These are phyloP conservation scores for Anaspis maculata DNA, from an alignment of 2,888 invertebrate genomes.

Conservation along the genomic window DNA sequence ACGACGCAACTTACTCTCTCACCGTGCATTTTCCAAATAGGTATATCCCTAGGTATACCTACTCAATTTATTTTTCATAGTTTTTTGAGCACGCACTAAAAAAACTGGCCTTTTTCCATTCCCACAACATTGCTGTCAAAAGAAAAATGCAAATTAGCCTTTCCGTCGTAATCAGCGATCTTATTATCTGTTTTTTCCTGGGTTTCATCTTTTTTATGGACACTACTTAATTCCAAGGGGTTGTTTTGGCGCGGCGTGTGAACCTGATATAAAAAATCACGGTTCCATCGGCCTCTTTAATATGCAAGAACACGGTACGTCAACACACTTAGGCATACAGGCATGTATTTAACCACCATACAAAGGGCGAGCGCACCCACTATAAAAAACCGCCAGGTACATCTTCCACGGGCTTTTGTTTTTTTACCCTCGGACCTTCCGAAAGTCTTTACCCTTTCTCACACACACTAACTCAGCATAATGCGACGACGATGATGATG, in stretches of 20 bases:
- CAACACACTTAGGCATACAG: slow-evolving; percentile 33
- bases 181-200: too few species aligned
- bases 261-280: slow-evolving; percentile 36
- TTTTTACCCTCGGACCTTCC: slow-evolving; percentile 33
- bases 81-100: too few species aligned
- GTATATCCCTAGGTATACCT: too few species aligned
- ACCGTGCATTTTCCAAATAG: too few species aligned
- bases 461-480: slow-evolving; percentile 24
- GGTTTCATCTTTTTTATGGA: too few species aligned
- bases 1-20: too few species aligned
- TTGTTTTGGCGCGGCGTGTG: slow-evolving; percentile 27
- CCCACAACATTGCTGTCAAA: too few species aligned
- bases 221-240: too few species aligned
- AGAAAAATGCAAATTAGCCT: too few species aligned
- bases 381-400: slow-evolving; percentile 38
- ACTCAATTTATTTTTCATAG: too few species aligned
- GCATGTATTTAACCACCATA: slow-evolving; percentile 27
- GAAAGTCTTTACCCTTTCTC: slow-evolving; percentile 34
- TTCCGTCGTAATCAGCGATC: too few species aligned
- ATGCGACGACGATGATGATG: slow-evolving; percentile 13
- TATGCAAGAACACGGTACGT: slow-evolving; percentile 44
- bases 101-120: too few species aligned
- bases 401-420: slow-evolving; percentile 27
- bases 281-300: slow-evolving; percentile 35
- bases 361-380: slow-evolving; percentile 38